phyloP scores from a whole-genome alignment of 2,888 invertebrate species.

The Ctenicera cuprea region DNA sequence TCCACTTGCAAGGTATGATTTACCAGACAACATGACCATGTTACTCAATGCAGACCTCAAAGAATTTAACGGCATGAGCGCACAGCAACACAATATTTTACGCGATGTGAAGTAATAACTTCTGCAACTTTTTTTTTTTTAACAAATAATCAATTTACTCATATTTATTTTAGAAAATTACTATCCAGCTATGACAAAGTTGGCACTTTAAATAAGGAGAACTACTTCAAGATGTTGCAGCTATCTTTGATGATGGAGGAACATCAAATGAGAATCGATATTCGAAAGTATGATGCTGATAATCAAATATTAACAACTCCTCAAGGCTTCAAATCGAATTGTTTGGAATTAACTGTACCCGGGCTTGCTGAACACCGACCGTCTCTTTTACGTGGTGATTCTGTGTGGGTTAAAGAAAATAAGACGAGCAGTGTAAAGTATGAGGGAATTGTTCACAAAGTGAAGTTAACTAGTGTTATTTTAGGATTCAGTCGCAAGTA shows the following conservation, averaged over 20 bases:
- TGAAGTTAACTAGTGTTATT: conserved; percentile 59
- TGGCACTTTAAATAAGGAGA: conserved; percentile 53
- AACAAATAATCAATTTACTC: conserved; percentile 4
- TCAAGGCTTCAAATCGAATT: conserved; percentile 2
- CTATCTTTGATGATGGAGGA: conserved; percentile 66
- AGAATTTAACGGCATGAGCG: conserved; percentile 47
- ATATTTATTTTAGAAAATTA: conserved; percentile 49
- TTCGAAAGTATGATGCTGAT: conserved; percentile 63
- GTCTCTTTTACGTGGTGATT: conserved; percentile 65
- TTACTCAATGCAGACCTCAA: conserved; percentile 53
- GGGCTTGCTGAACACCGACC: conserved; percentile 68
- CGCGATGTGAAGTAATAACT: conserved; percentile 35
- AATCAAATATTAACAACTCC: conserved; percentile 52
- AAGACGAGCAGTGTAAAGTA: conserved; percentile 55
- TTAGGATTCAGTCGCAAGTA: conserved; percentile 62
- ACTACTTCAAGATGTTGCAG: conserved; percentile 61
- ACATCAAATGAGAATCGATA: conserved; percentile 63
- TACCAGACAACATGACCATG: conserved; percentile 47
- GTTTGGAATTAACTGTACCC: conserved; percentile 64
- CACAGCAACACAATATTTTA: background rate
- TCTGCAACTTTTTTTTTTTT: conserved; percentile 33
- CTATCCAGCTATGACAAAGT: conserved; percentile 37
- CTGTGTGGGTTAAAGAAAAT: conserved; percentile 60
- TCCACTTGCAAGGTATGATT: conserved; percentile 33
- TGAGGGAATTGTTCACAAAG: conserved; percentile 63